A percentile compares a stretch with the other conserved stretches of the same genome.
Conservation (phyloP, 2,797 vertebrate genomes). For the Leuciscus waleckii region DNA sequence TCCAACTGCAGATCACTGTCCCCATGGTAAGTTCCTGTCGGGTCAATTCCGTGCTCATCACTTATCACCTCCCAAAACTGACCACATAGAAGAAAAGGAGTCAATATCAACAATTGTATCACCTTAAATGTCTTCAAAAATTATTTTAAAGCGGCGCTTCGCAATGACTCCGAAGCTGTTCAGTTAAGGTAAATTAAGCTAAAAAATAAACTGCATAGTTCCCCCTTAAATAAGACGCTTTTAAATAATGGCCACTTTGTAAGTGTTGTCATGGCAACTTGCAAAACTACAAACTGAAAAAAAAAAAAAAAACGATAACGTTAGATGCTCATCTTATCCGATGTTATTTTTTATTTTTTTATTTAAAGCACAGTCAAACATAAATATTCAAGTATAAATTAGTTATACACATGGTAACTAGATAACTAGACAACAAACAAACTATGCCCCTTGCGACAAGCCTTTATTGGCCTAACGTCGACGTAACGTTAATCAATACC, state of each 20-base stretch:
- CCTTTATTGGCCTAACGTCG: background rate
- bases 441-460: background rate
- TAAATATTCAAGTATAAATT: too few species aligned
- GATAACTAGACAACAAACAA: background rate
- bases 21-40: conserved; percentile 79
- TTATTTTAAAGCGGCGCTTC: too few species aligned
- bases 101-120: background rate
- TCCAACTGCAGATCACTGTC: conserved; percentile 81
- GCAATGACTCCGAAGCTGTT: too few species aligned
- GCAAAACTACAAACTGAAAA: background rate
- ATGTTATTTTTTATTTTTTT: background rate
- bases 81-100: background rate
- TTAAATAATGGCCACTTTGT: background rate
- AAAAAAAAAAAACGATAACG: background rate
- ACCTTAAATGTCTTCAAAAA: too few species aligned
- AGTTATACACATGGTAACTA: background rate
- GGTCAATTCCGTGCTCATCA: conserved; percentile 81
- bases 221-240: too few species aligned
- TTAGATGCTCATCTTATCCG: background rate
- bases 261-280: background rate
- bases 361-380: too few species aligned
- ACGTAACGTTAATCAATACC: background rate
- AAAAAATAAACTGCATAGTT: too few species aligned
- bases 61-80: conserved; percentile 84
- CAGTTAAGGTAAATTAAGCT: too few species aligned